These are phyloP conservation scores for Cromileptes altivelis DNA, from an alignment of 2,113 vertebrate genomes.

Conservation along the genomic window DNA sequence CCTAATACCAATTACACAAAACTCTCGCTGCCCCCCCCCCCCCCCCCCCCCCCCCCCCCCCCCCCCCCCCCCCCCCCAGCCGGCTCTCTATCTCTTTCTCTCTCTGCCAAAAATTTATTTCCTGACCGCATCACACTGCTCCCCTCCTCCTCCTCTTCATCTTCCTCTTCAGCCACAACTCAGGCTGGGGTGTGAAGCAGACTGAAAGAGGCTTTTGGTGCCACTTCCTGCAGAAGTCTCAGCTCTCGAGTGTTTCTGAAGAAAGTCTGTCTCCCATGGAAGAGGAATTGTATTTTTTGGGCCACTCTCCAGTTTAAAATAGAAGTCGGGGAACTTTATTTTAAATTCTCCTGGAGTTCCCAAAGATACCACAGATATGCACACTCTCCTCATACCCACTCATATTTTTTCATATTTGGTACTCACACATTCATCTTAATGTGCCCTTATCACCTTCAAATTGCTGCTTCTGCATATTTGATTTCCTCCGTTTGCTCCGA, in stretches of 20 bases:
- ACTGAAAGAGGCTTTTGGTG: constrained; percentile 19
- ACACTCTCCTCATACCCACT: not conserved
- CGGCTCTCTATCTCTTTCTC: constrained; percentile 16
- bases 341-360: not conserved
- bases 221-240: not conserved
- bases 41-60: not conserved
- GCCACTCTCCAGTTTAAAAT: not conserved
- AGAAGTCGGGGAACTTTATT: not conserved
- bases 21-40: not conserved
- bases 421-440: constrained; percentile 13
- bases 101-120: not conserved
- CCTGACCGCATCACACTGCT: constrained; percentile 12
- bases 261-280: not conserved
- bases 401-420: not conserved
- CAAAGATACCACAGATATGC: not conserved
- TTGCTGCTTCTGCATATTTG: constrained; percentile 26
- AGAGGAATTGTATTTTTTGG: constrained; percentile 1
- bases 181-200: constrained; percentile 22
- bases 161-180: constrained; percentile 10
- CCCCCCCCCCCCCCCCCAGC: not conserved
- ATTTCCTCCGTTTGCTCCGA: constrained; percentile 28
- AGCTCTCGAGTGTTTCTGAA: not conserved
- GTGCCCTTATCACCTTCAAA: constrained; percentile 45
- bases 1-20: constrained; percentile 60
- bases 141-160: constrained; percentile 3